These are phyloP conservation scores for Mesocricetus auratus DNA, from an alignment of 2,113 vertebrate genomes.

Conservation along the genomic window DNA sequence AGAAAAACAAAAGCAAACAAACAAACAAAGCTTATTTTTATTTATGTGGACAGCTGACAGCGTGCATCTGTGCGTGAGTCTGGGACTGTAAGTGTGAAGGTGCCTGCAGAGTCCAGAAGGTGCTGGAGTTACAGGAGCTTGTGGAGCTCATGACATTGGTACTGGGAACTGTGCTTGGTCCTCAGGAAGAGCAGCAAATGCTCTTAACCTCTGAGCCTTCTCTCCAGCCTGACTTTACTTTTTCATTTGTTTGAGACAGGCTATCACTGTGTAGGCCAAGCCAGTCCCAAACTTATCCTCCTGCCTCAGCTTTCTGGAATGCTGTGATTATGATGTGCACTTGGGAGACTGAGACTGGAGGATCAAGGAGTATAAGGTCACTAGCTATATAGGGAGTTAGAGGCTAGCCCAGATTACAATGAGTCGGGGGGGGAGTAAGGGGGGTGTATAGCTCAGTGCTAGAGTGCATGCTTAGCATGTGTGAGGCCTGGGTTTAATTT, in stretches of 20 bases:
- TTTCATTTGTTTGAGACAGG: neutral
- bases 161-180: neutral
- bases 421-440: too few species aligned
- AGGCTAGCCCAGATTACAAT: neutral
- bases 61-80: neutral
- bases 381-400: neutral
- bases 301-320: neutral
- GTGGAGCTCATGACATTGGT: neutral
- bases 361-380: neutral
- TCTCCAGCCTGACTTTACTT: neutral
- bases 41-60: neutral
- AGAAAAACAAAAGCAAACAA: too few species aligned
- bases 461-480: neutral
- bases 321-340: neutral
- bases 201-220: neutral
- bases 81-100: neutral
- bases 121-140: neutral
- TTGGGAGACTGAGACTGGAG: neutral
- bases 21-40: neutral
- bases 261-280: neutral
- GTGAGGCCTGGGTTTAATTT: neutral
- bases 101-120: too few species aligned
- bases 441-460: neutral
- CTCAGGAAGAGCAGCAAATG: neutral
- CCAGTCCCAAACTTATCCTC: neutral